Evolutionary conservation across 2,797 vertebrate genomes (phyloP), one percentile per base, ranked within the genome.

Genomic region (Potorous gilbertii): DNA sequence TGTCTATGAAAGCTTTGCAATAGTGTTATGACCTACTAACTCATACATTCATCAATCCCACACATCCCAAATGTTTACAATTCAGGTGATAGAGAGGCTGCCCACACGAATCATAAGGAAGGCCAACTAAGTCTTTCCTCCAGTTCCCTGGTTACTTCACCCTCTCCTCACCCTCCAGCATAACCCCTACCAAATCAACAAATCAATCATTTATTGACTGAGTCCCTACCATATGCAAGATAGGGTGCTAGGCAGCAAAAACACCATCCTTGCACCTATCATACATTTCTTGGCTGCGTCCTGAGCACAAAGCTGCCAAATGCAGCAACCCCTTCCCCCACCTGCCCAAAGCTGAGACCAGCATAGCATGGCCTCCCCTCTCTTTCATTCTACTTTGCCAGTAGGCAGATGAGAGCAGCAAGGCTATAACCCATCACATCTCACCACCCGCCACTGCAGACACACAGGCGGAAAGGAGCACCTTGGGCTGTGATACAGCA

Each of bases 181-280:
- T 18, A 93, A 52, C 54, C 55, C 81, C 18, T 34, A 40, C 18
- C 40, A 56, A 18, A 74, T 59, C 4, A 28, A 92, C 59, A 90
- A 96, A 96, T 93, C 90, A 54, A 92, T 56, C 27, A 56, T 5
- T 24, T 59, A 92, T 96, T 90, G 92, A 90, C 29, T 94, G 93
- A 93, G n/a, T 94, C 96, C 93, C 34, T 24, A 54, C 28, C 40
- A 57, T 18, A 90, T 59, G 24, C 56, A 11, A 40, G 18, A 40
- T 13, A 95, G 92, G 93, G 90, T 91, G 55, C 59, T 90, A 6
- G 27, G 5, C 50, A 5, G 46, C 90, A n/a, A 94, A 89, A 90
- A 95, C 31, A 94, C 6, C 3, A 87, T 46, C 74, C 24, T 50
- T 87, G 74, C 9, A 27, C 40, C 40, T 50, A 50, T 27, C 40